These are phyloP conservation scores for Euthynnus affinis DNA, from an alignment of 2,797 vertebrate species.

Conservation along the genomic window DNA sequence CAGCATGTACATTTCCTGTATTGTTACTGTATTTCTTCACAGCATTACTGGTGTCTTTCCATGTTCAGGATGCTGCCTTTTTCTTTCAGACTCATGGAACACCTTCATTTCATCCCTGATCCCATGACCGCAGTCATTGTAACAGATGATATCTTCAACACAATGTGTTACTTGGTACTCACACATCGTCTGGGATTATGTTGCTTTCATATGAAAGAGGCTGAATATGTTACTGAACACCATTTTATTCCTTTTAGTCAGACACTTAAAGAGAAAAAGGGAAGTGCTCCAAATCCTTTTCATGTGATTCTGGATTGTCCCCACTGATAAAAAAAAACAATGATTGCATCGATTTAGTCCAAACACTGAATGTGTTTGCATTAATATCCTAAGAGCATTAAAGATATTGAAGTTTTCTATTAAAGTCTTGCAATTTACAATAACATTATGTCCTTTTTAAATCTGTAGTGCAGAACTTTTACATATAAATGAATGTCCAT, in stretches of 20 bases:
- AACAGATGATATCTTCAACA: slow-evolving; percentile 17
- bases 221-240: slow-evolving; percentile 24
- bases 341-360: background rate
- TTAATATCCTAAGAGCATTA: background rate
- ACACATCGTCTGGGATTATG: background rate
- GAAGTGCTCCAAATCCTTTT: background rate
- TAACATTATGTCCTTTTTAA: background rate
- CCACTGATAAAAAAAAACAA: background rate
- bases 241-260: slow-evolving; percentile 2
- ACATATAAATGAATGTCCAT: no score
- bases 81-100: slow-evolving; percentile 9
- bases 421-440: background rate
- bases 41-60: background rate
- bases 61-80: background rate
- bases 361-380: slow-evolving; percentile 11
- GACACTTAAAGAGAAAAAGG: slow-evolving; percentile 27
- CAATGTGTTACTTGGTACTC: background rate
- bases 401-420: background rate
- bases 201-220: slow-evolving; percentile 25
- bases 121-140: background rate
- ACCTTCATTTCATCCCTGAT: background rate
- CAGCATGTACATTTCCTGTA: slow-evolving; percentile 12
- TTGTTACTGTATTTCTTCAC: background rate
- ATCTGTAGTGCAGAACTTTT: no score
- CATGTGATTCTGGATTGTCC: slow-evolving; percentile 13